phyloP scores from a whole-genome alignment of 2,797 vertebrate genomes.

The Platalea minor region DNA sequence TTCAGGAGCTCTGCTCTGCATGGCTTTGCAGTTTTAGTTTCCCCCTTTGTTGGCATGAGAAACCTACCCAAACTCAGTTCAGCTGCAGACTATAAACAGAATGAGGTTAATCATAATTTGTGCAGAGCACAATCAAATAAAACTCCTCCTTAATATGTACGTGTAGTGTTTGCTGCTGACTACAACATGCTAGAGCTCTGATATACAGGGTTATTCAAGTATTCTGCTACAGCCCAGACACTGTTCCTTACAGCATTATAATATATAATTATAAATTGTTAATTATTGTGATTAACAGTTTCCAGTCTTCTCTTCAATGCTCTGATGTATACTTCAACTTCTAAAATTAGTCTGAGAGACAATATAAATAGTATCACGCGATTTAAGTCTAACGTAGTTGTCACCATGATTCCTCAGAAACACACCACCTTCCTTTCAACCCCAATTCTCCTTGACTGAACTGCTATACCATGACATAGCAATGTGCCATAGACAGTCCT shows the following conservation, averaged over 20 bases:
- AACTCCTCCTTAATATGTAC: neutral
- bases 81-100: neutral
- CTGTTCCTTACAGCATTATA: neutral
- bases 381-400: accelerated
- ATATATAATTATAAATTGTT: neutral
- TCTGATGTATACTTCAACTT: neutral
- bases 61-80: neutral
- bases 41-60: neutral
- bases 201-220: neutral
- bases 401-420: neutral
- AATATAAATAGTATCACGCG: neutral
- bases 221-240: neutral
- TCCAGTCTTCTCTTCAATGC: neutral
- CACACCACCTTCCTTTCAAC: neutral
- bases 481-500: neutral
- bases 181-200: neutral
- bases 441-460: neutral
- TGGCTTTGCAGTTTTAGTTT: neutral
- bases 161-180: neutral
- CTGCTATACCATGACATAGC: neutral
- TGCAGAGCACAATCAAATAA: neutral
- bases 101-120: neutral
- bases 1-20: neutral
- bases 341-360: neutral
- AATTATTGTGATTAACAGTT: neutral